Base-by-base conservation (phyloP, 2,888 invertebrate species). In the Amiota minor region DNA sequence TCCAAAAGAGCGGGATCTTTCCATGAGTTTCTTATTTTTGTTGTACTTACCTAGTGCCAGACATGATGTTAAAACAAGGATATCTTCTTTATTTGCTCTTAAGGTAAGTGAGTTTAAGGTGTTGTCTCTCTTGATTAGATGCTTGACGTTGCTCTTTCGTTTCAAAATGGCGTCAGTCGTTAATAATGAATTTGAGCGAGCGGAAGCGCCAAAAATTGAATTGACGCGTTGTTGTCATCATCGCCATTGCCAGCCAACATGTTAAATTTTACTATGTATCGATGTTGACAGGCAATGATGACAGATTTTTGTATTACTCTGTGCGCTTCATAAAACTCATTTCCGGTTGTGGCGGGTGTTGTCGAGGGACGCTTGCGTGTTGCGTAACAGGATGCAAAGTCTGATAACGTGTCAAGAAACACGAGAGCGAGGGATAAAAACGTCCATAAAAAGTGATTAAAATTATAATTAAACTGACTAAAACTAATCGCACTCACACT, bases 121-220 rank as follows among this genome's bases (percentile, higher is more conserved):
- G 79, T 83, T 83, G 82, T 83, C 82, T 84, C 77, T 65, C 80
- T 80, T 83, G 86, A 83, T 83, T 83, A 86, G 86, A 83, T 74
- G 80, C 18, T 80, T 79, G 73, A 83, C 59, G 14, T n/a, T 59
- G 59, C 23, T 59, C 18, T 9, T 20, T 4, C 35, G 35, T 3
- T 35, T 4, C 81, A 85, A 35, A 80, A 83, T 84, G 82, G 81
- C 83, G 86, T 86, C 84, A 86, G 81, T 82, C 80, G 86, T 85
- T 80, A 86, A 73, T 61, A 67, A 61, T 55, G 84, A 35, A 6
- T 35, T 35, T 35, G 35, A 35, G 35, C 84, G 86, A 84, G 84
- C 83, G 86, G 84, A 83, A 84, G 86, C 86, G 80, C 81, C 83
- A 35, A 82, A 83, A 83, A 83, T 83, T 83, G 86, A 84, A 83